A percentile compares a stretch with the other conserved stretches of the same genome.
Conservation (phyloP, 2,888 invertebrate species). For the Cosmorhoe ocellata region DNA sequence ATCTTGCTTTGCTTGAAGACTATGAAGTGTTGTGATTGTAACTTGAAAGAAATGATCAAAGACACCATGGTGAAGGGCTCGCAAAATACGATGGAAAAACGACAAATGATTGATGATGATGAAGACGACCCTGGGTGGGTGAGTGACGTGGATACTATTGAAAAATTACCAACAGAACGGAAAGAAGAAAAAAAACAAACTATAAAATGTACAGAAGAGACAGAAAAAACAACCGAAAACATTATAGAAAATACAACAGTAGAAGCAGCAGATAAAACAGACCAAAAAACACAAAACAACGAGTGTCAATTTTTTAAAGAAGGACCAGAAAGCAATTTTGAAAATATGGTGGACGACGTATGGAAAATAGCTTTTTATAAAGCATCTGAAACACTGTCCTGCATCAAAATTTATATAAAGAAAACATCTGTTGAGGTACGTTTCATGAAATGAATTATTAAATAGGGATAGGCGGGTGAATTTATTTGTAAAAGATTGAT, state of each 20-base stretch:
- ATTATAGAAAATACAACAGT: too few species aligned
- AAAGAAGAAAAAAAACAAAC: background rate
- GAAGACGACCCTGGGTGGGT: background rate
- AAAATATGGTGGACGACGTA: slow-evolving; percentile 41
- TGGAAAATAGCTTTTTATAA: slow-evolving; percentile 51
- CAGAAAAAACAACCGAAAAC: background rate
- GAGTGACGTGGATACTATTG: background rate
- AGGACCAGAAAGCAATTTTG: slow-evolving; percentile 28
- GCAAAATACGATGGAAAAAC: background rate
- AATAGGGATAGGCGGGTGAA: too few species aligned
- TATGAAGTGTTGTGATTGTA: slow-evolving; percentile 12
- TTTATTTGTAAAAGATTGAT: too few species aligned
- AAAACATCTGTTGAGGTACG: slow-evolving; percentile 39
- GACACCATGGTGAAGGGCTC: background rate
- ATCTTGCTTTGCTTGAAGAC: background rate
- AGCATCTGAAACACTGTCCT: slow-evolving; percentile 36
- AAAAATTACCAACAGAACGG: background rate
- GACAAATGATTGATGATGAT: background rate
- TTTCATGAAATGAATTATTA: background rate
- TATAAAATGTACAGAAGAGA: background rate
- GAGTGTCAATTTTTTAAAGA: slow-evolving; percentile 28
- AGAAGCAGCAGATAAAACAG: background rate
- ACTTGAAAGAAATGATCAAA: background rate
- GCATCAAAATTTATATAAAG: slow-evolving; percentile 50
- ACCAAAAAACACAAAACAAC: background rate